Base-by-base conservation (phyloP, 2,113 vertebrate genomes). In the Oncorhynchus masou region DNA sequence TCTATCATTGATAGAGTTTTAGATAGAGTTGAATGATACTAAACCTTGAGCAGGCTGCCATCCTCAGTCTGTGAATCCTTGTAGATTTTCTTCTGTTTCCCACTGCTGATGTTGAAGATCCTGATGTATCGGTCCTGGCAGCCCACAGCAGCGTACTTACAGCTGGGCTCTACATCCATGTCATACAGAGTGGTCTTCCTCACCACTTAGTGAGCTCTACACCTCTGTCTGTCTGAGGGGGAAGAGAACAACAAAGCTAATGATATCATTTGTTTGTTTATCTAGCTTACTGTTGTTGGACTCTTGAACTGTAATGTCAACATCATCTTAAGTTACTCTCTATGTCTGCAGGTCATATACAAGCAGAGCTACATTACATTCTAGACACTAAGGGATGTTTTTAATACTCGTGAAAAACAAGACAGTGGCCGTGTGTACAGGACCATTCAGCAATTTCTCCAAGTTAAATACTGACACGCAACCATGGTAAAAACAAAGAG, bases 121-220 rank as follows among this genome's bases (percentile, higher is more conserved):
- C 98, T 99, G 84, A 99, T 94, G 85, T 94, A 95, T 80, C 97
- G 94, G 90, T 99, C 98, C 83, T 99, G 98, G 83, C 96, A 99
- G 81, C 95, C 96, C 0, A 99, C 95, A 68, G 96, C 97, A 2
- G 96, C 96, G 0, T 98, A 98, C 81, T 96, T 98, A 94, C 94
- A 93, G 79, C 94, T 94, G 83, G 96, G 94, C 69, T 99, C 95
- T 15, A 99, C 94, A 2, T 93, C 93, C 97, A 99, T 97, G 89
- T 99, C 97, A 71, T 96, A 96, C 49, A 97, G 92, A 0, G 96
- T 97, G 24, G 94, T 96, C 89, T 27, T 99, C 79, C 95, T 92
- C 78, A 97, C 97, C 80, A 94, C 94, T 16, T 99, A 97, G 86
- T 99, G 98, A 0, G 96, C 73, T 95, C 93, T 3, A 95, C 92